Evolutionary conservation across 53 echinoderm and acorn worm genomes (phyloP).

Genomic region (Luidia sarsii): DNA sequence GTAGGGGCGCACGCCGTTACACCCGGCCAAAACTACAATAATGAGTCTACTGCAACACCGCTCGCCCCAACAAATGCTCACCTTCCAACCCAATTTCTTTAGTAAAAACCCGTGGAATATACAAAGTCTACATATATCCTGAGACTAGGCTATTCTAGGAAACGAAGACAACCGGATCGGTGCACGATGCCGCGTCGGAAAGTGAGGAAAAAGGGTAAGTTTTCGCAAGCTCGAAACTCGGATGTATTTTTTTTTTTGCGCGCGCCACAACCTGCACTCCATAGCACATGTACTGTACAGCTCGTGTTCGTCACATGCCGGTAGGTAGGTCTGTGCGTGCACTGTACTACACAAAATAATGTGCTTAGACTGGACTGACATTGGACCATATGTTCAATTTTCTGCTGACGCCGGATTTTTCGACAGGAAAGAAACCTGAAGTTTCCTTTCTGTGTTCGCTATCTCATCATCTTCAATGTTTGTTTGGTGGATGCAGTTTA

Average conservation of each 20-base stretch:
- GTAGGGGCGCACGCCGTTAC: too few relatives aligned
- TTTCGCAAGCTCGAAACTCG: background rate
- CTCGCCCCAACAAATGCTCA: constrained; percentile 37
- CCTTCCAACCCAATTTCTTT: constrained; percentile 30
- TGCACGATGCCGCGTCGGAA: constrained; percentile 67
- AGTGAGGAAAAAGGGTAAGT: constrained; percentile 75
- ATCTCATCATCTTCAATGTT: too few relatives aligned
- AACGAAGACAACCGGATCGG: constrained; percentile 1
- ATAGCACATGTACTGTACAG: too few relatives aligned
- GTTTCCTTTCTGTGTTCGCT: background rate
- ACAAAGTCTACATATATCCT: constrained; percentile 77
- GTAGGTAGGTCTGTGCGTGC: background rate
- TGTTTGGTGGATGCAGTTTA: too few relatives aligned
- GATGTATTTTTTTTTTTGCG: constrained; percentile 11
- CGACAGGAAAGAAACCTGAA: background rate
- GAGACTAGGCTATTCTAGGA: constrained; percentile 58
- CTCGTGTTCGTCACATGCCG: background rate
- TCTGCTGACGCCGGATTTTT: background rate
- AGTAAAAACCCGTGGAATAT: constrained; percentile 66
- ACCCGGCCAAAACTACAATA: constrained; percentile 53
- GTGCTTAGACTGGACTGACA: background rate
- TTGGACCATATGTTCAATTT: background rate
- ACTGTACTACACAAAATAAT: too few relatives aligned
- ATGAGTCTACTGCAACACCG: constrained; percentile 36
- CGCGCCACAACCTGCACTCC: background rate